phyloP scores from a whole-genome alignment of 2,888 invertebrate genomes.

The Phymatocera aterrima region DNA sequence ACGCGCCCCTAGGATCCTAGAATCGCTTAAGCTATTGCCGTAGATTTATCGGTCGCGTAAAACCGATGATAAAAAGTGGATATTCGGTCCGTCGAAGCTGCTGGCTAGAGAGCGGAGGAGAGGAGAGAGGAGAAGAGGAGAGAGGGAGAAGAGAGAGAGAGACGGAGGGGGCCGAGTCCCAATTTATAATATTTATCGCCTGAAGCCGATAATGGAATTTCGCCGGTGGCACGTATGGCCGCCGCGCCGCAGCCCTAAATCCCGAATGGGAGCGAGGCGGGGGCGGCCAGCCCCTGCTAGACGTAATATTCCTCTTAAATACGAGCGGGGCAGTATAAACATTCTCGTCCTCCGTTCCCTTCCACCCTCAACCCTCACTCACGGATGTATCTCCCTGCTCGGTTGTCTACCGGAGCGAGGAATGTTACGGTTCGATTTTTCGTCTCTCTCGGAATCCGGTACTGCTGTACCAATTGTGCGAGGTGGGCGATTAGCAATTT shows the following conservation, averaged over 20 bases:
- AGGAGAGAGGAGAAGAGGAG: not conserved
- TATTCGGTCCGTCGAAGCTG: constrained; percentile 34
- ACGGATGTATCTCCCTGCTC: not conserved
- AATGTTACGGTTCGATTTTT: constrained; percentile 7
- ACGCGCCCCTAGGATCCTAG: constrained; percentile 61
- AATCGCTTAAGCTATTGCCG: constrained; percentile 67
- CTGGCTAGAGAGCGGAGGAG: not conserved
- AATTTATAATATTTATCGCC: constrained; percentile 73
- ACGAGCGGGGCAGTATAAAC: constrained; percentile 39
- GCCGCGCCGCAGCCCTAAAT: constrained; percentile 55
- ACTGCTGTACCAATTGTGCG: too few species aligned
- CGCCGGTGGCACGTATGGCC: constrained; percentile 43
- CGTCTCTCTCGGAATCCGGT: not conserved
- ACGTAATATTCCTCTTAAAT: constrained; percentile 58
- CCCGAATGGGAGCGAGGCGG: constrained; percentile 48
- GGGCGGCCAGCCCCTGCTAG: constrained; percentile 37
- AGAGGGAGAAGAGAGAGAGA: not conserved
- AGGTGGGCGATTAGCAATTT: too few species aligned
- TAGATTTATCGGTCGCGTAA: constrained; percentile 65
- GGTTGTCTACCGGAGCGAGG: constrained; percentile 36
- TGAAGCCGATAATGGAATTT: constrained; percentile 71
- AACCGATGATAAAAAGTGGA: constrained; percentile 41
- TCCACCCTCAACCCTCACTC: not conserved
- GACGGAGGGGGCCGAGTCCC: constrained; percentile 54
- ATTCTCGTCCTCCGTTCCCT: constrained; percentile 36